Conservation (phyloP, 2,113 vertebrate genomes). For the Circaetus gallicus region DNA sequence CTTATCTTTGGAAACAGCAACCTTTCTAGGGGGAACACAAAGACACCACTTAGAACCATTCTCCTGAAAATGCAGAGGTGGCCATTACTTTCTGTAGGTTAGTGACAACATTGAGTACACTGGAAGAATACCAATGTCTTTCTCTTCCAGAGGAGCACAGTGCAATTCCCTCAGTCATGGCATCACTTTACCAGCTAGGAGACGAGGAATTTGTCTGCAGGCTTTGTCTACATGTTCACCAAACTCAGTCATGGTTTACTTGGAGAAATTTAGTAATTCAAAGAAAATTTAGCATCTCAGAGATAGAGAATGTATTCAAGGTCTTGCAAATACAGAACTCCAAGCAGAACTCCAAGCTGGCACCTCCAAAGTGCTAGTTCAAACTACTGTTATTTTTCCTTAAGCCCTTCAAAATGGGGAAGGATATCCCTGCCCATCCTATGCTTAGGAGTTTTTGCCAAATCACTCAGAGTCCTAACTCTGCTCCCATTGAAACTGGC, state of each 20-base stretch:
- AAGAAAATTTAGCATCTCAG: background rate
- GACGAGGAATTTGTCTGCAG: background rate
- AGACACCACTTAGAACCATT: background rate
- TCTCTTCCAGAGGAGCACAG: background rate
- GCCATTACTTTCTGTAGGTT: background rate
- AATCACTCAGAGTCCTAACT: background rate
- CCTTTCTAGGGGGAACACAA: background rate
- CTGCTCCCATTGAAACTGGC: background rate
- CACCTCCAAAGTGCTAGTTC: background rate
- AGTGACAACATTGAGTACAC: background rate
- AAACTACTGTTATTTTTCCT: background rate
- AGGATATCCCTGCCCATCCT: background rate
- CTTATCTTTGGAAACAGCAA: background rate
- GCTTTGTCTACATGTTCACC: background rate
- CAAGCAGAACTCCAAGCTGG: background rate
- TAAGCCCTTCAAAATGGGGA: background rate
- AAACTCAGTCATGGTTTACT: background rate
- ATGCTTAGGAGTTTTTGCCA: background rate
- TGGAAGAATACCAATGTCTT: background rate
- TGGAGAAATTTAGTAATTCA: background rate
- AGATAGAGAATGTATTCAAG: background rate
- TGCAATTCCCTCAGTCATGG: background rate
- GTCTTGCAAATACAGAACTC: background rate
- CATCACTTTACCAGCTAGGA: background rate
- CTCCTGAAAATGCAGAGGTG: background rate